phyloP scores from a whole-genome alignment of 2,113 vertebrate species.

The Nyctereutes procyonoides region DNA sequence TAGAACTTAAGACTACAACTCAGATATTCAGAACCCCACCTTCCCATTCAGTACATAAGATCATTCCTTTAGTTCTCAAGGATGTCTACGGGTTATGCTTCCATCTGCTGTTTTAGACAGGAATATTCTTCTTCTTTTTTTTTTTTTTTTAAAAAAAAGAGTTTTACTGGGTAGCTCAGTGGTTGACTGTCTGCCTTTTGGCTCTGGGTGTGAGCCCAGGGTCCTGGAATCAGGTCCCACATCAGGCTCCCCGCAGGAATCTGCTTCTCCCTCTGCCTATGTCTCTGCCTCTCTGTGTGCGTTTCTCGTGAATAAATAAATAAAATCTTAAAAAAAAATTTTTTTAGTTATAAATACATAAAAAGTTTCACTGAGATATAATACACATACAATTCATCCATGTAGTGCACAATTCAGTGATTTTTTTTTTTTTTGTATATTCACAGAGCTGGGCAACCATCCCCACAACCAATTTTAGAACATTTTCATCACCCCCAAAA shows the following conservation, averaged over 20 bases:
- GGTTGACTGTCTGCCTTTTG: too few species aligned
- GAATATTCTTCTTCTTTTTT: not conserved
- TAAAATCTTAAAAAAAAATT: too few species aligned
- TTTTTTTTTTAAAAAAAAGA: not conserved
- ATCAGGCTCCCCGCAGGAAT: too few species aligned
- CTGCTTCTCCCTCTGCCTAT: too few species aligned
- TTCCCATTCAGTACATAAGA: not conserved
- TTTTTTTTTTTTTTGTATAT: slow-evolving; percentile 9
- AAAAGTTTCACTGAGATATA: not conserved
- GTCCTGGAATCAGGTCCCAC: too few species aligned
- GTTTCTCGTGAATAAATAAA: too few species aligned
- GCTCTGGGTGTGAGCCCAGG: too few species aligned
- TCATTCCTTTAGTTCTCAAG: not conserved
- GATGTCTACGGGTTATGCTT: not conserved
- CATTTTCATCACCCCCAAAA: slow-evolving; percentile 13
- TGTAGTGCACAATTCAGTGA: not conserved
- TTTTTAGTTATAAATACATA: too few species aligned
- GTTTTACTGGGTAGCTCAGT: too few species aligned
- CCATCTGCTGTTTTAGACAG: not conserved
- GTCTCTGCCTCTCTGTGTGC: too few species aligned
- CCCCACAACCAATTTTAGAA: not conserved
- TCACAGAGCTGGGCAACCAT: not conserved
- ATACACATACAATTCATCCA: slow-evolving; percentile 47
- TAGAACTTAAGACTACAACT: slow-evolving; percentile 5
- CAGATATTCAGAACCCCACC: not conserved